Evolutionary conservation across 1,140 invertebrate genomes (phyloP), one percentile per base, ranked within the genome.

Genomic region (Pararge aegeria): DNA sequence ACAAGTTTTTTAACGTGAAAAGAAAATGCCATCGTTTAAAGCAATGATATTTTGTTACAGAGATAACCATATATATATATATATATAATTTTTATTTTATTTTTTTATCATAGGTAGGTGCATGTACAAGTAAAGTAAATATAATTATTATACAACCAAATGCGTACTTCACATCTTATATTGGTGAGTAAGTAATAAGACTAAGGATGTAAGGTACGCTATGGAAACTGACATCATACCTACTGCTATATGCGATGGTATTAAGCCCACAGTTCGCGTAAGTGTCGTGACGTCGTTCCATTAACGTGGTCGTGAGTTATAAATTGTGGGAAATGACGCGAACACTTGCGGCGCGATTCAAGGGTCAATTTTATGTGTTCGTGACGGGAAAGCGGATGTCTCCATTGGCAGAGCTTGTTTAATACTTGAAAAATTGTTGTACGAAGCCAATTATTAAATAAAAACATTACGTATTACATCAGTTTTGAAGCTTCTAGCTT

Each of bases 321-420:
- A 46, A 46, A 46, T 42, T 24, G 44, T 18, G 20, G n/a, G 40
- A 55, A 55, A 13, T 24, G 53, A 20, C 55, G 53, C 19, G 13
- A 48, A 44, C 40, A 42, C 29, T 50, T 10, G 55, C 38, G 51
- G 49, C 12, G 50, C 38, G 37, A 21, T 46, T 55, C 60, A 57
- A 52, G 55, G 52, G 51, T 55, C 71, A 68, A 66, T 68, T 42
- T 66, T 66, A 66, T 60, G 55, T 50, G 58, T 64, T 62, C 58
- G 61, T 64, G 68, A 61, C 63, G 48, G 64, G 64, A 69, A 64
- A 63, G 46, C 67, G 69, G 64, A 67, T 67, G 64, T 63, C 18
- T 49, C 62, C 56, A 75, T 72, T 72, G 65, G 60, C 48, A 50
- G 34, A 42, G 58, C 58, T 74, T 62, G 55, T 63, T 66, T 66